Evolutionary conservation across 2,888 invertebrate species (phyloP), one percentile per base, ranked within the genome.

Genomic region (Heterodera filipjevi): DNA sequence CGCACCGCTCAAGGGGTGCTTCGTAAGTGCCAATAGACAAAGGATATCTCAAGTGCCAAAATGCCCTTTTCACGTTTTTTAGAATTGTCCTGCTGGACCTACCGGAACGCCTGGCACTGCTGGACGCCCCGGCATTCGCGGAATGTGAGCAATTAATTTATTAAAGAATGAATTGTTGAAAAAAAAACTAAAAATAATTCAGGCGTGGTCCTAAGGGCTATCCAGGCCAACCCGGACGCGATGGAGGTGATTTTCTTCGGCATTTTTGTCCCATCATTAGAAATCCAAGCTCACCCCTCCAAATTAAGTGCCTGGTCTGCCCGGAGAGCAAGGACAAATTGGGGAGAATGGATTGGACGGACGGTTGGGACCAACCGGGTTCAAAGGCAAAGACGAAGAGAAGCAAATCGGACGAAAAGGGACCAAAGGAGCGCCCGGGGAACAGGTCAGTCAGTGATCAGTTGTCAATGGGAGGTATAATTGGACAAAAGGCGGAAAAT

Each of bases 351-450:
- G 78, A n/a, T 49, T 64, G 30, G 78, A 78, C 27, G 78, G 78
- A 33, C 39, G 66, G n/a, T 30, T 66, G 19, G 78, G 78, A 2
- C 59, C 44, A 6, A 8, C 74, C 44, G 87, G 87, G 79, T 81
- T 81, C 30, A 82, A 84, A 53, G 87, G 87, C 79, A 83, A 81
- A 66, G 87, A 87, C 68, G 87, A 82, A 53, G 87, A 87, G 81
- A 84, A 84, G 80, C 86, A 86, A 33, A 77, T 87, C 68, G 86
- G 86, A 27, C 81, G 87, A 66, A 83, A 83, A 75, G 87, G 82
- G 30, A 64, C 77, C 2, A 77, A 83, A 19, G 86, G 75, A 5
- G 53, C 75, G 32, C 66, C 64, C 16, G 75, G 75, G 3, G 75
- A 75, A 33, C 75, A 66, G 44, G 75, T 49, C n/a, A n/a, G n/a